Evolutionary conservation across 2,888 invertebrate species (phyloP), one percentile per base, ranked within the genome.

Genomic region (Coenonympha arcania): DNA sequence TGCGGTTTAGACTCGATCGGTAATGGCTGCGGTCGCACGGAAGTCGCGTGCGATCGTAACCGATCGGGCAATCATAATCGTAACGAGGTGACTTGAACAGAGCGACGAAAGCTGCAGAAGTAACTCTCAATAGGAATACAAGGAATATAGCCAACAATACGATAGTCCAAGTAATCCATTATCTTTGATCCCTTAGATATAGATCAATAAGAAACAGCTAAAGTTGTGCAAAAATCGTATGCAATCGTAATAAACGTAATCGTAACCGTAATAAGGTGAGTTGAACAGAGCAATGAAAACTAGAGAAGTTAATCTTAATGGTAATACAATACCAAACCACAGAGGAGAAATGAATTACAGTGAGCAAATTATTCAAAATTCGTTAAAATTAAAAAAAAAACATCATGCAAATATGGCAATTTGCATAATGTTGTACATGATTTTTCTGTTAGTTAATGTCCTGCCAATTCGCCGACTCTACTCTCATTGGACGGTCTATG

Each of bases 1-100:
- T 50, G 44, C 47, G 47, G 59, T 60, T 49, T 50, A 50, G 51
- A 41, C 11, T 19, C 45, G 51, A 50, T 52, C 48, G 50, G 51
- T 49, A 53, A 58, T 55, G 57, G 55, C 64, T 64, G 65, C 54
- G 62, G 66, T 64, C 59, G 66, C 59, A 65, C 69, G 73, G 74
- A 74, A 73, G 80, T 77, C 79, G 79, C 79, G 79, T 79, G 79
- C 80, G 67, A 62, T 59, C 51, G 61, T 60, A 64, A 67, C 66
- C 65, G 65, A 62, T 65, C 61, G 65, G 59, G 61, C 65, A 61
- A 66, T 66, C 61, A 63, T 60, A 56, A 60, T 60, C 56, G 48
- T 62, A 68, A 50, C 53, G 41, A 58, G 51, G 16, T 24, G 28
- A 16, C 22, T 20, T n/a, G 20, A 9, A 33, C n/a, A 34, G 43